phyloP scores from a whole-genome alignment of 2,888 invertebrate genomes.

The Autographa gamma region DNA sequence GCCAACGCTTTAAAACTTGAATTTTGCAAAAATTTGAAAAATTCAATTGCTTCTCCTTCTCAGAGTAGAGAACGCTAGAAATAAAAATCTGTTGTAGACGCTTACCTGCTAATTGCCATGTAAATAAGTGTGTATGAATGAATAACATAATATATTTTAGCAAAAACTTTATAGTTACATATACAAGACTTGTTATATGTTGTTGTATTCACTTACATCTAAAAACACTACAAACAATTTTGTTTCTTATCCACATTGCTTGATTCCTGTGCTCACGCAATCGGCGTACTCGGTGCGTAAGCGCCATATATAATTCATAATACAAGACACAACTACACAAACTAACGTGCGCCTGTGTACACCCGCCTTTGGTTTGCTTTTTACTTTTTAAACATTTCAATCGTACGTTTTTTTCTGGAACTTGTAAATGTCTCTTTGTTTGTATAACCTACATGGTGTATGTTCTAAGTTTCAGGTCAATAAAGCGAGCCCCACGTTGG shows the following conservation, averaged over 20 bases:
- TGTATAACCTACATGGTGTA: background rate
- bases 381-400: constrained; percentile 50
- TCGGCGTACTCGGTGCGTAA: constrained; percentile 67
- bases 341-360: constrained; percentile 65
- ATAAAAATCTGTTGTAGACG: no score
- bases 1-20: no score
- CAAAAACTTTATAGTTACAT: no score
- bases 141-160: no score
- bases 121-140: no score
- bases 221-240: background rate
- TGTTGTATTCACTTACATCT: background rate
- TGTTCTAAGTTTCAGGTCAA: background rate
- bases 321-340: constrained; percentile 63
- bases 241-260: constrained; percentile 52
- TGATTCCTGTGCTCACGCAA: constrained; percentile 67
- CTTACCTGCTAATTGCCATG: no score
- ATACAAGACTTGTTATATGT: no score
- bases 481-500: background rate
- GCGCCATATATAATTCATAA: constrained; percentile 75
- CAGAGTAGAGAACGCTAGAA: no score
- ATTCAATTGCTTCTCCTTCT: no score
- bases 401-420: constrained; percentile 24
- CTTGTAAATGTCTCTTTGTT: constrained; percentile 14
- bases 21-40: no score
- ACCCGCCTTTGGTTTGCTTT: constrained; percentile 62